These are phyloP conservation scores for Protaetia brevitarsis DNA, from an alignment of 1,140 invertebrate species.

Conservation along the genomic window DNA sequence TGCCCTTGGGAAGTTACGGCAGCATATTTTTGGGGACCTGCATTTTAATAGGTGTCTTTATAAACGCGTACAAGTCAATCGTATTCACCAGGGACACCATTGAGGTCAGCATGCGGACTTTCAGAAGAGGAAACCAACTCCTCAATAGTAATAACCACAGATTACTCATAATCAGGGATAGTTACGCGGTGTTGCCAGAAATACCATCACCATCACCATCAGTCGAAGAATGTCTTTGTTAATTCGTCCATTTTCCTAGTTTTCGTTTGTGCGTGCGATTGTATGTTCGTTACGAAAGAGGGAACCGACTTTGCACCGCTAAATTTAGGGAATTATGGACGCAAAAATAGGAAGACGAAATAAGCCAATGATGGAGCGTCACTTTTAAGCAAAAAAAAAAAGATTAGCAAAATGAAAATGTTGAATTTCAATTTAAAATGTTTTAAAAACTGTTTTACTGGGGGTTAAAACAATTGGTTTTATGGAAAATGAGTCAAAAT, in stretches of 20 bases:
- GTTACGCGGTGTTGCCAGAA: conserved; percentile 24
- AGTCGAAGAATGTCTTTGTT: neutral
- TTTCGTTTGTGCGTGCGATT: neutral
- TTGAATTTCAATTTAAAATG: too few relatives aligned
- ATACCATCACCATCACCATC: neutral
- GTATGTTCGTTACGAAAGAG: too few relatives aligned
- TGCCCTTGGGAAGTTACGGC: conserved; percentile 67
- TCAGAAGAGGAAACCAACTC: conserved; percentile 67
- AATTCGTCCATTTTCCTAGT: neutral
- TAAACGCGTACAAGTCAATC: conserved; percentile 70
- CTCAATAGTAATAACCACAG: conserved; percentile 49
- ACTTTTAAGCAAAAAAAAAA: too few relatives aligned
- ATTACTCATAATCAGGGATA: conserved; percentile 26
- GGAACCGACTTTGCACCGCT: too few relatives aligned
- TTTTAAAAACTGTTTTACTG: too few relatives aligned
- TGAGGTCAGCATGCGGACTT: conserved; percentile 67
- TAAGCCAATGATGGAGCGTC: too few relatives aligned
- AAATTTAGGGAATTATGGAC: too few relatives aligned
- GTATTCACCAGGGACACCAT: conserved; percentile 73
- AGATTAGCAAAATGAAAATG: too few relatives aligned
- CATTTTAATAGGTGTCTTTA: conserved; percentile 61
- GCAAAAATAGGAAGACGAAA: too few relatives aligned
- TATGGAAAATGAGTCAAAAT: too few relatives aligned
- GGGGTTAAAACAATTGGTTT: too few relatives aligned
- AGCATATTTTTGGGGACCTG: conserved; percentile 65